A percentile compares a stretch with the other conserved stretches of the same genome.
Conservation (phyloP, 2,113 vertebrate species). For the Coregonus clupeaformis region DNA sequence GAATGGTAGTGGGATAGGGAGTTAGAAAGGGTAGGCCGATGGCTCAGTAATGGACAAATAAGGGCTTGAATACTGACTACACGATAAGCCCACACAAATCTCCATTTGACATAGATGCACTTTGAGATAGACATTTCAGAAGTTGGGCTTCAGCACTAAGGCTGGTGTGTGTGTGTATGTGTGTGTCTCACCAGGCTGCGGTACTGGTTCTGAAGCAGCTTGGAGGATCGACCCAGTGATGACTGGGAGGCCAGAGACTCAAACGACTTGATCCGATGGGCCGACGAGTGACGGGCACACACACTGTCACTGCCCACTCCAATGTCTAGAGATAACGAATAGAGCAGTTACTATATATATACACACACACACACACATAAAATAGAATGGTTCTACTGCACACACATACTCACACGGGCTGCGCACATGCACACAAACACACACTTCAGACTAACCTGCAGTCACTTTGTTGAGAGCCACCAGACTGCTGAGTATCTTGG, state of each 20-base stretch:
- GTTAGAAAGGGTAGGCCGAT: not conserved
- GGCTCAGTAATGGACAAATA: not conserved
- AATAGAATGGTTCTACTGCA: not conserved
- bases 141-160: no score
- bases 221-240: constrained; percentile 86
- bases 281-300: constrained; percentile 86
- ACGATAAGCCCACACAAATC: no score
- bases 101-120: no score
- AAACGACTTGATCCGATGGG: constrained; percentile 93
- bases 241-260: constrained; percentile 92
- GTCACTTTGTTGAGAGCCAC: constrained; percentile 97
- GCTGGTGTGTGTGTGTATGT: not conserved
- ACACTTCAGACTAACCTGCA: constrained; percentile 80
- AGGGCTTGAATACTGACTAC: not conserved
- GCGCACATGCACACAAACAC: not conserved
- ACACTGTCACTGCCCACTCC: constrained; percentile 95
- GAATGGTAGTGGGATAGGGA: not conserved
- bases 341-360: no score
- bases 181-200: constrained; percentile 90
- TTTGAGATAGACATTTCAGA: no score
- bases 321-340: constrained; percentile 79
- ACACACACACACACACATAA: no score
- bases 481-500: constrained; percentile 91
- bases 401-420: not conserved
- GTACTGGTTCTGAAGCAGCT: constrained; percentile 83